Conservation (phyloP, 2,888 invertebrate species). For the Mermis nigrescens region DNA sequence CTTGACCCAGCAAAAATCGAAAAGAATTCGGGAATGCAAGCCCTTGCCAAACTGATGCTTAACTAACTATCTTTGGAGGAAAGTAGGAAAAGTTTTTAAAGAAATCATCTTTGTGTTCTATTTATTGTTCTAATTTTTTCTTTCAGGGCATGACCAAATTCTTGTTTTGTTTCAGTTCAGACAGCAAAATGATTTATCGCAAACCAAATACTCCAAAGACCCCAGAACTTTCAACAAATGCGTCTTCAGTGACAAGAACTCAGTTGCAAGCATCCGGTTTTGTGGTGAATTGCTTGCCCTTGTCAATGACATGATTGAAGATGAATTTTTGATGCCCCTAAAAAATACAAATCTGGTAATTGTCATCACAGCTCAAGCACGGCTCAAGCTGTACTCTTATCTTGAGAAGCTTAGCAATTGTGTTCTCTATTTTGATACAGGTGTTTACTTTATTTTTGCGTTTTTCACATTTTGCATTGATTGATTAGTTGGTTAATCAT, state of each 20-base stretch:
- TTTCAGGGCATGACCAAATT: neutral
- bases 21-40: neutral
- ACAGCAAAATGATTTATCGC: neutral
- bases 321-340: neutral
- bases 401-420: neutral
- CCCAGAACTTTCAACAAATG: neutral
- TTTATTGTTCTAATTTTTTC: neutral
- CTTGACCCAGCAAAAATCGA: neutral
- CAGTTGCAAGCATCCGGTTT: neutral
- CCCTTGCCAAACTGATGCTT: conserved; percentile 1
- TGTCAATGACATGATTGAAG: neutral
- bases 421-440: neutral
- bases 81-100: neutral
- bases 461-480: too few species aligned
- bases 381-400: neutral
- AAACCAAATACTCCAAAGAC: neutral
- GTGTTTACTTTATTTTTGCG: neutral
- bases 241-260: neutral
- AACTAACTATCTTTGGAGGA: conserved; percentile 3
- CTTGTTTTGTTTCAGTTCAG: neutral
- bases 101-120: too few species aligned
- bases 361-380: neutral
- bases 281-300: neutral
- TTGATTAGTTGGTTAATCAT: too few species aligned
- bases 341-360: neutral